Evolutionary conservation across 2,113 vertebrate species (phyloP).

Genomic region (Eurypyga helias): DNA sequence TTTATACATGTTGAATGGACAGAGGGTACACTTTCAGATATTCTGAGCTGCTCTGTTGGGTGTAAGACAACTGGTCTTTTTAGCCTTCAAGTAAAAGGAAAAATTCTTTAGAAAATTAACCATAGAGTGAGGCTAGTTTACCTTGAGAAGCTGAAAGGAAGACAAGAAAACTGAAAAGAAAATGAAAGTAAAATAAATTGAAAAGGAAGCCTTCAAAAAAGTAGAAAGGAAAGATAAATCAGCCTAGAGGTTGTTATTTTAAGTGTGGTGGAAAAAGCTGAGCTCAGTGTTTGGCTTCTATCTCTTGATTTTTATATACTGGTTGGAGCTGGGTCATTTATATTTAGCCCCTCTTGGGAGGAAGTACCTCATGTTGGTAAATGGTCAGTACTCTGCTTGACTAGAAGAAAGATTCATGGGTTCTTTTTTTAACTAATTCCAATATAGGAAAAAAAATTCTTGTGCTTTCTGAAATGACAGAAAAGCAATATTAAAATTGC

Average conservation of each 20-base stretch:
- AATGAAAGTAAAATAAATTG: conserved; percentile 4
- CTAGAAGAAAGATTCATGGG: not conserved
- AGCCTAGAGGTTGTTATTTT: not conserved
- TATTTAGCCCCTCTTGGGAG: conserved; percentile 35
- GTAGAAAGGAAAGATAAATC: not conserved
- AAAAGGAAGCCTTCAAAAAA: not conserved
- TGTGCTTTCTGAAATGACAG: not conserved
- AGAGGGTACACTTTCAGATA: not conserved
- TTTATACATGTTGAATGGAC: not conserved
- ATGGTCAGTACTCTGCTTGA: conserved; percentile 5
- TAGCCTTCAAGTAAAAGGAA: not conserved
- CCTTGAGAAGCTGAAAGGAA: not conserved
- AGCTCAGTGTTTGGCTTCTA: conserved; percentile 23
- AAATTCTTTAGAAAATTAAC: not conserved
- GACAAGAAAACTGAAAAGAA: not conserved
- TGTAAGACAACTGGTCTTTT: not conserved
- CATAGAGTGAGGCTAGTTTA: not conserved
- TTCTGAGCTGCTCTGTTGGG: not conserved
- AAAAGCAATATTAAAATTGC: not conserved
- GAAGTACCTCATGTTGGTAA: conserved; percentile 46
- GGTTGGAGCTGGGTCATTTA: conserved; percentile 37
- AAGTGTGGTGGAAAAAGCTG: not conserved
- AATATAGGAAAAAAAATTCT: not conserved
- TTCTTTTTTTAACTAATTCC: conserved; percentile 22
- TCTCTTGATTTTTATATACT: conserved; percentile 30